Evolutionary conservation across 2,888 invertebrate species (phyloP).

Genomic region (Lamellibrachia satsuma): DNA sequence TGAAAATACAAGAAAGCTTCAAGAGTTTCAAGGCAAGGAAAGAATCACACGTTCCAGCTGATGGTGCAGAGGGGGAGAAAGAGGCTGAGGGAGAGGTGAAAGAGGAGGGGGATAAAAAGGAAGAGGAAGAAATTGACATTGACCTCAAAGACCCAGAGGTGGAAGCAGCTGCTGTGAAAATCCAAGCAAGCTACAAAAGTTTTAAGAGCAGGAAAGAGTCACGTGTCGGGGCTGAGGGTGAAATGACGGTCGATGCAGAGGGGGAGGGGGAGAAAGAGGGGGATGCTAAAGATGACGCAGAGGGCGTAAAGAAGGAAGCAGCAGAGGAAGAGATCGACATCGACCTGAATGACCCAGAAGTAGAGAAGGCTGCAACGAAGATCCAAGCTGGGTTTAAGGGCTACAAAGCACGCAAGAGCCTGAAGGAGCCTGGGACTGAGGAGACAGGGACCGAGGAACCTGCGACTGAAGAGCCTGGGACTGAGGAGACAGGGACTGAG

Average conservation of each 20-base stretch:
- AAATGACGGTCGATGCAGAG: neutral
- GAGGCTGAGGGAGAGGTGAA: neutral
- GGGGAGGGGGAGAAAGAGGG: neutral
- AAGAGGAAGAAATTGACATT: constrained; percentile 54
- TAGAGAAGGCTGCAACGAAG: constrained; percentile 59
- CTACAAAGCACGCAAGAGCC: constrained; percentile 28
- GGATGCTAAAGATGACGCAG: neutral
- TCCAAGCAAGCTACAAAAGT: constrained; percentile 46
- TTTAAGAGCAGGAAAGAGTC: constrained; percentile 30
- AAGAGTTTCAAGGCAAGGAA: constrained; percentile 36
- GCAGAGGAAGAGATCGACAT: constrained; percentile 53
- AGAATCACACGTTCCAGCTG: neutral
- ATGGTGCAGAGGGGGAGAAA: neutral
- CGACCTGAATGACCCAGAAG: constrained; percentile 60
- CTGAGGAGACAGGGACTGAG: neutral
- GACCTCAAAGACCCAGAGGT: constrained; percentile 61
- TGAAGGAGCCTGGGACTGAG: neutral
- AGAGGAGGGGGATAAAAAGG: constrained; percentile 44
- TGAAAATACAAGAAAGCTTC: constrained; percentile 37
- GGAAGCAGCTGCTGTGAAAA: constrained; percentile 58
- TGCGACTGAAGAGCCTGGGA: neutral
- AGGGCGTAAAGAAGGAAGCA: constrained; percentile 25
- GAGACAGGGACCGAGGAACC: neutral
- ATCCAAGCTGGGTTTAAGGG: constrained; percentile 49
- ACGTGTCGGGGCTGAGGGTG: neutral